A percentile compares a stretch with the other conserved stretches of the same genome.
phyloP scores from a whole-genome alignment of 2,888 invertebrate genomes.

The Scaptomyza reducta region DNA sequence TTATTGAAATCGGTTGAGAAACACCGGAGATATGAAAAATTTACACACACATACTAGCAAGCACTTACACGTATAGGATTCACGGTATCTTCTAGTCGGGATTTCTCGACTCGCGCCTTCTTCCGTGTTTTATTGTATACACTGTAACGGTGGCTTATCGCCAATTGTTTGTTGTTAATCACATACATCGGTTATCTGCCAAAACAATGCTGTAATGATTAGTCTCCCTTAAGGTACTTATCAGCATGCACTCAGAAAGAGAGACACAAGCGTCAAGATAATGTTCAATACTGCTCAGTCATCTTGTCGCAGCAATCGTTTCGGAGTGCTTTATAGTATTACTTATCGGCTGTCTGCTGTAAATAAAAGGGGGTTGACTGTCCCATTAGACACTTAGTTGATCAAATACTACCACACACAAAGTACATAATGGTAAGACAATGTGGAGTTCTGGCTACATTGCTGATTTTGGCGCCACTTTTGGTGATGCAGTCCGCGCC shows the following conservation, averaged over 20 bases:
- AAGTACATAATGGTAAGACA: constrained; percentile 11
- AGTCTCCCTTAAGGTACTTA: background rate
- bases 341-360: background rate
- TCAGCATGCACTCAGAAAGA: background rate
- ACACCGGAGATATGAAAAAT: too few relatives aligned
- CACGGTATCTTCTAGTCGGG: too few relatives aligned
- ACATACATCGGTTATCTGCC: background rate
- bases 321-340: too few relatives aligned
- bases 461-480: constrained; percentile 25
- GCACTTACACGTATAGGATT: too few relatives aligned
- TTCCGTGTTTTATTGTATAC: too few relatives aligned
- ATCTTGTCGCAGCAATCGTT: constrained; percentile 5
- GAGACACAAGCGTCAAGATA: constrained; percentile 1
- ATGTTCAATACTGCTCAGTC: background rate
- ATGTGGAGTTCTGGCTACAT: background rate
- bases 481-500: background rate
- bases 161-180: background rate
- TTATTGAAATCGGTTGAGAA: too few relatives aligned
- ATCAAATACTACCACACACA: background rate
- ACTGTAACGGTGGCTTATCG: too few relatives aligned
- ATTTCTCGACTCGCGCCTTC: too few relatives aligned
- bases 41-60: too few relatives aligned
- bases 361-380: background rate
- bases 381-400: constrained; percentile 16
- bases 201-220: background rate